These are phyloP conservation scores for Drosophila lini DNA, from an alignment of 1,140 invertebrate species.

Conservation along the genomic window DNA sequence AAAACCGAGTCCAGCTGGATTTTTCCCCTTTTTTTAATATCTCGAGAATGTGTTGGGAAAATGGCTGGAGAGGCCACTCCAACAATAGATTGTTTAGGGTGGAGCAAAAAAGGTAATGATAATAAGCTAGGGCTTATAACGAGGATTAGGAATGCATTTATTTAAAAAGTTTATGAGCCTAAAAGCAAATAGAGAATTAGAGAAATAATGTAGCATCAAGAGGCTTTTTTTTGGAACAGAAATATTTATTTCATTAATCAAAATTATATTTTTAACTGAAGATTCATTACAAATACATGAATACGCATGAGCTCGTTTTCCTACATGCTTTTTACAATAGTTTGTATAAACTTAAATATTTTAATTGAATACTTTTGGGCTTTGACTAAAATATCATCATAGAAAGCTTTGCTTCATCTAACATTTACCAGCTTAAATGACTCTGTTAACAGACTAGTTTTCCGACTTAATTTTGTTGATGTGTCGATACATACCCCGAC, in stretches of 20 bases:
- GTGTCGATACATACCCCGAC: neutral
- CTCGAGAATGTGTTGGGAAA: slow-evolving; percentile 20
- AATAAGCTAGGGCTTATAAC: slow-evolving; percentile 6
- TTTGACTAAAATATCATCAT: neutral
- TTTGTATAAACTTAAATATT: neutral
- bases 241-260: neutral
- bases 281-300: neutral
- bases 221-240: neutral
- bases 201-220: neutral
- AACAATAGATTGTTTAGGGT: neutral
- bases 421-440: neutral
- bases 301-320: too few species aligned
- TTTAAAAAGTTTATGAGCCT: neutral
- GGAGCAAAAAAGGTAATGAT: slow-evolving; percentile 13
- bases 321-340: slow-evolving; percentile 1
- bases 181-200: neutral
- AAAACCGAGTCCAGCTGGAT: slow-evolving; percentile 4
- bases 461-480: neutral
- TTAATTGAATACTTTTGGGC: slow-evolving; percentile 32
- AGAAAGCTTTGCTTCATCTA: slow-evolving; percentile 1
- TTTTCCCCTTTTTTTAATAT: slow-evolving; percentile 33
- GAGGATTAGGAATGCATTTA: neutral
- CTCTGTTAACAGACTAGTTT: slow-evolving; percentile 1
- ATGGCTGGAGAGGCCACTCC: slow-evolving; percentile 1
- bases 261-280: neutral